Base-by-base conservation (phyloP, 2,888 invertebrate genomes). In the Tillus elongatus region DNA sequence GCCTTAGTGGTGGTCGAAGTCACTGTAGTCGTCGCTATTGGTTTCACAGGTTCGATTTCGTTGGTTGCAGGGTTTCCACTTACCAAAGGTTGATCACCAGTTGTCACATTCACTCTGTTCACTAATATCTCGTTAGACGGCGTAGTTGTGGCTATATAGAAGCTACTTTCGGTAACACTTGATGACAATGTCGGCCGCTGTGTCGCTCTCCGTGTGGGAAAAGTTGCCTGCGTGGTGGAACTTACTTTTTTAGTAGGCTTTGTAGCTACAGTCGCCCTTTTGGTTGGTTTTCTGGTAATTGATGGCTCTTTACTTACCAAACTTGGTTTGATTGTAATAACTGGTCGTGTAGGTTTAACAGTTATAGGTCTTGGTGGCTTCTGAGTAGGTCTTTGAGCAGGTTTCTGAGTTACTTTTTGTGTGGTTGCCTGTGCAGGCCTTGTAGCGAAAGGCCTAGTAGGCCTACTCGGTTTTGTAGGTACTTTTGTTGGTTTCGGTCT, bases 1-100 rank as follows among this genome's bases (percentile, higher is more conserved):
- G 66, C 63, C 13, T 60, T 47, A 0, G 61, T 61, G 1, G 63
- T 58, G 8, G 60, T 36, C 24, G 42, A 49, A 15, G 52, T 49
- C 3, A 49, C 38, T 3, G 42, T 45, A 26, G 41, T 37, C 9
- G 49, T 42, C 11, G 38, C 40, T 16, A 41, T 37, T 3, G 53
- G 49, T 31, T 47, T 51, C 4, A 39, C 42, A 10, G 51, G 44
- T 44, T 57, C 56, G 15, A 60, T 59, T 50, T 61, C 61, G 41
- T 61, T 61, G 10, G 56, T 56, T 3, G 51, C 54, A 2, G 51
- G 42, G 46, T 59, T 59, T 15, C 58, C 58, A 40, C 43, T 56
- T 8, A 56, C 52, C 6, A 44, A n/a, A n/a, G n/a, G n/a, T n/a
- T 48, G 30, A 46, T 52, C 26, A 51, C 32, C 13, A 36, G 50